Evolutionary conservation across 2,888 invertebrate species (phyloP), one percentile per base, ranked within the genome.

Genomic region (Drosophila setosimentum): DNA sequence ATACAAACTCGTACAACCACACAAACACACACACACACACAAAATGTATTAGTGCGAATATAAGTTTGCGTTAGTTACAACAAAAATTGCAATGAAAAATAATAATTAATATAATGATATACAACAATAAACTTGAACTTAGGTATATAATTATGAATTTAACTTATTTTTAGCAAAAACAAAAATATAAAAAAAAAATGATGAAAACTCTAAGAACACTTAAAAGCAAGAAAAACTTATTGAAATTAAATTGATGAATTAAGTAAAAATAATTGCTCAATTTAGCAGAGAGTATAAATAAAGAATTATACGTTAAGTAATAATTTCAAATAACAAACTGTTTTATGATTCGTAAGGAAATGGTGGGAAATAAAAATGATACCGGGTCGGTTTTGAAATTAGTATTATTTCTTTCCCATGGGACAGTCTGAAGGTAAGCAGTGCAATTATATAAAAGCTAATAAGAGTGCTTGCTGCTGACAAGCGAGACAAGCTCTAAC

Each of bases 251-350:
- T 79, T 85, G 88, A 87, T 77, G 85, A 81, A 86, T 82, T 86
- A 86, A 87, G 84, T 82, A 55, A 89, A 91, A 83, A 83, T 81
- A 91, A 92, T 92, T 92, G 92, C 92, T 92, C 92, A 92, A 92
- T 92, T 92, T 92, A 92, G 92, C 92, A 91, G 87, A 90, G 89
- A 87, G 88, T 88, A 88, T 79, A 87, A 87, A 87, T 89, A 91
- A 91, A 91, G 84, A 91, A 92, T 92, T 91, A 92, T 91, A 92
- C 92, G 92, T 92, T 92, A 92, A 92, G 92, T 88, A 90, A 87
- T 82, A 86, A 87, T 90, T 87, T 88, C 78, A 87, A 88, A 83
- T 65, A 40, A 59, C 0, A 37, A 42, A 3, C 21, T 48, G 11
- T 5, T 78, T 67, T 58, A 32, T 59, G 11, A 30, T 48, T 61